Evolutionary conservation across 1,140 invertebrate genomes (phyloP).

Genomic region (Trichonephila inaurata): DNA sequence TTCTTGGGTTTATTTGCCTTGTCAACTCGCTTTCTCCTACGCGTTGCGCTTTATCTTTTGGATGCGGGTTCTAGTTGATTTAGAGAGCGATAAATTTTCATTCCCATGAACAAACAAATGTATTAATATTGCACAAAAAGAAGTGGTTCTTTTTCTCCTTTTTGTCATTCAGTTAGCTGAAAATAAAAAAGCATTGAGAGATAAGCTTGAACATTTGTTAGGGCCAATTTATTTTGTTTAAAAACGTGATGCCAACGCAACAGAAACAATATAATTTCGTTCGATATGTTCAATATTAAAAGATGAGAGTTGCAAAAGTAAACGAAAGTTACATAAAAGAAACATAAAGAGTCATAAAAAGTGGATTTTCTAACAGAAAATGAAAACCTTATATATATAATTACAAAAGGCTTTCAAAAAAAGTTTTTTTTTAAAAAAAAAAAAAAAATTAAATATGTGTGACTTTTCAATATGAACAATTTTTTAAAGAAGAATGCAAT

Average conservation of each 20-base stretch:
- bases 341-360: too few relatives aligned
- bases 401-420: too few relatives aligned
- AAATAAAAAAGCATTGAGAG: background rate
- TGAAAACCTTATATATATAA: too few relatives aligned
- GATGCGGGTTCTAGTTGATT: background rate
- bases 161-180: background rate
- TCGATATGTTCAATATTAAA: too few relatives aligned
- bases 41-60: background rate
- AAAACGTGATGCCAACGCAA: background rate
- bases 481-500: too few relatives aligned
- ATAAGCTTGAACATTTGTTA: background rate
- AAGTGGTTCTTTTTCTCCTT: background rate
- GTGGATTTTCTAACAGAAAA: too few relatives aligned
- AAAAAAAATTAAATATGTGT: too few relatives aligned
- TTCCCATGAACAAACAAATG: background rate
- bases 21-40: background rate
- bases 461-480: too few relatives aligned
- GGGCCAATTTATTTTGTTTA: background rate
- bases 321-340: too few relatives aligned
- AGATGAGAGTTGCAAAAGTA: too few relatives aligned
- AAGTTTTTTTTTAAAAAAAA: too few relatives aligned
- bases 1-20: slow-evolving; percentile 33
- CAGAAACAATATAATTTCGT: too few relatives aligned
- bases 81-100: slow-evolving; percentile 22
- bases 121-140: background rate